A percentile compares a stretch with the other conserved stretches of the same genome.
phyloP scores from a whole-genome alignment of 2,888 invertebrate genomes.

The Thera britannica region DNA sequence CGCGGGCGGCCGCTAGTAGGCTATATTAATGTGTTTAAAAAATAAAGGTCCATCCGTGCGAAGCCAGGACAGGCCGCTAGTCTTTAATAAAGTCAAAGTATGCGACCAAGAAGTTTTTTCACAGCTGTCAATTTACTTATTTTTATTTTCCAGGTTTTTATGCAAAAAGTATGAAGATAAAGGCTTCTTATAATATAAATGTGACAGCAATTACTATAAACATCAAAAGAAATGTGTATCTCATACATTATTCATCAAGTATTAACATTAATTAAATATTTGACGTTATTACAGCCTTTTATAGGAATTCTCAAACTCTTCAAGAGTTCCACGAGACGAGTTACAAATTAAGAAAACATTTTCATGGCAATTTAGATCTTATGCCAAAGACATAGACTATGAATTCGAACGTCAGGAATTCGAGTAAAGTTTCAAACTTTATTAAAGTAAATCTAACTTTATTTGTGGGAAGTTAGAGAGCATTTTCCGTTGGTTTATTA shows the following conservation, averaged over 20 bases:
- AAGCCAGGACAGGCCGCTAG: too few species aligned
- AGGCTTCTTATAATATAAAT: background rate
- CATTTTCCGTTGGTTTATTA: slow-evolving; percentile 28
- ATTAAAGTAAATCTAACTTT: slow-evolving; percentile 36
- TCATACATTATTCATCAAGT: slow-evolving; percentile 16
- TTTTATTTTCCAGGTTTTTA: too few species aligned
- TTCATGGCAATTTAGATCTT: slow-evolving; percentile 17
- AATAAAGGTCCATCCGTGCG: too few species aligned
- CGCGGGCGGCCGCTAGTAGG: too few species aligned
- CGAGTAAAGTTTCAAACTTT: slow-evolving; percentile 24
- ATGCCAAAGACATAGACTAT: slow-evolving; percentile 15
- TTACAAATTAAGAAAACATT: slow-evolving; percentile 26
- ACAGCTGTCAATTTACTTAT: too few species aligned
- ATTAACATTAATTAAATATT: slow-evolving; percentile 24
- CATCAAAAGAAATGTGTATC: slow-evolving; percentile 8
- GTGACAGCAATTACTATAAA: background rate
- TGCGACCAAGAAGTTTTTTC: too few species aligned
- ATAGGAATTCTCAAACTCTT: slow-evolving; percentile 32
- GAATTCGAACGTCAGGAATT: slow-evolving; percentile 12
- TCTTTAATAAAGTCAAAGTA: too few species aligned
- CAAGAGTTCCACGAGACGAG: slow-evolving; percentile 27
- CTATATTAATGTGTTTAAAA: too few species aligned
- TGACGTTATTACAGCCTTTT: slow-evolving; percentile 24
- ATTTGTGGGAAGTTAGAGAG: slow-evolving; percentile 28
- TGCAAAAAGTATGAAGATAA: background rate